Evolutionary conservation across 2,888 invertebrate genomes (phyloP).

Genomic region (Lycophotia porphyrea): DNA sequence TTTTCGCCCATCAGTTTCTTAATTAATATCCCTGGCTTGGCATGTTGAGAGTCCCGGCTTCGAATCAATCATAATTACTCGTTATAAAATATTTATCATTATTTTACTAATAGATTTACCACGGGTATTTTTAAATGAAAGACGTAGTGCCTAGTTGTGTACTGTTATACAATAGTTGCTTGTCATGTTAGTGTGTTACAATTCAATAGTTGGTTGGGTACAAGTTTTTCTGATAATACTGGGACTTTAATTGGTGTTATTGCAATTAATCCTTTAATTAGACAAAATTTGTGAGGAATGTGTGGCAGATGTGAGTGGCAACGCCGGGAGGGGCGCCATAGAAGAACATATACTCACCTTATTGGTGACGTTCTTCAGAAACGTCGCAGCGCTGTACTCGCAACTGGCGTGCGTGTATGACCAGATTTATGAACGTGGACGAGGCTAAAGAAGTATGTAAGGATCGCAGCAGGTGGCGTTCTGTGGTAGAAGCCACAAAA

Average conservation of each 20-base stretch:
- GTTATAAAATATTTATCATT: slow-evolving; percentile 79
- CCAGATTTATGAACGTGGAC: too few relatives aligned
- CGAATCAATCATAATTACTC: slow-evolving; percentile 88
- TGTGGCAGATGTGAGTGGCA: too few relatives aligned
- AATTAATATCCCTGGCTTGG: slow-evolving; percentile 85
- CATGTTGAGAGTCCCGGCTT: slow-evolving; percentile 70
- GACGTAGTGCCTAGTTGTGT: neutral
- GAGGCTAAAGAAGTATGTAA: too few relatives aligned
- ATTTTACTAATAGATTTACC: slow-evolving; percentile 58
- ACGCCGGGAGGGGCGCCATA: too few relatives aligned
- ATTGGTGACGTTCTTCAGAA: too few relatives aligned
- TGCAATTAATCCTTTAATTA: neutral
- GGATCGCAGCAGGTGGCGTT: too few relatives aligned
- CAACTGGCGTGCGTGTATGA: too few relatives aligned
- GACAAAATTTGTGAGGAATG: neutral
- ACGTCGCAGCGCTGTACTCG: too few relatives aligned
- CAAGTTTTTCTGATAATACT: slow-evolving; percentile 14
- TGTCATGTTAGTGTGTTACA: slow-evolving; percentile 32
- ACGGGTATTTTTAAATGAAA: slow-evolving; percentile 34
- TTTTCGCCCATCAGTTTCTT: slow-evolving; percentile 87
- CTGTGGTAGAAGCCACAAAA: too few relatives aligned
- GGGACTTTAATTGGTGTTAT: slow-evolving; percentile 10
- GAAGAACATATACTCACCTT: too few relatives aligned
- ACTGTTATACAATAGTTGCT: neutral
- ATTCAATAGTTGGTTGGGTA: slow-evolving; percentile 11